phyloP scores from a whole-genome alignment of 92 coral and sea anemone species.

The Actinernus sp. region DNA sequence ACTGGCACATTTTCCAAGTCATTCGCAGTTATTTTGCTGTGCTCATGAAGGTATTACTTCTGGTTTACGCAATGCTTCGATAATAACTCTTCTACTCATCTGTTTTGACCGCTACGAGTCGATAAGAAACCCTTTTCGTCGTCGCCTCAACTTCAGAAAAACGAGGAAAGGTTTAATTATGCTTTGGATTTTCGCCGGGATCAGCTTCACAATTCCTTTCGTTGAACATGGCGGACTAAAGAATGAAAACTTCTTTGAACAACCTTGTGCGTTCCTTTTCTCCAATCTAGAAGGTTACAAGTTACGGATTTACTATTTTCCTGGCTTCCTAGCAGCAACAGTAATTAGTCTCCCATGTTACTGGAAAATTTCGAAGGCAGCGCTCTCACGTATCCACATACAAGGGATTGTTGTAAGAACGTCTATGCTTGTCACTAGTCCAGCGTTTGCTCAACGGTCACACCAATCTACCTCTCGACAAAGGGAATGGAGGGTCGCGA shows the following conservation, averaged over 20 bases:
- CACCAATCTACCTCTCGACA: slow-evolving; percentile 45
- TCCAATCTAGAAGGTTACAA: slow-evolving; percentile 28
- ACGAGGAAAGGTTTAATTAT: slow-evolving; percentile 51
- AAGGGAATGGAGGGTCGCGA: slow-evolving; percentile 83
- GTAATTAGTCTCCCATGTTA: slow-evolving; percentile 68
- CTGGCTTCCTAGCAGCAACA: slow-evolving; percentile 56
- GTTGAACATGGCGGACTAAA: slow-evolving; percentile 53
- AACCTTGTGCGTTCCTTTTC: slow-evolving; percentile 42
- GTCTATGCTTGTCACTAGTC: slow-evolving; percentile 60
- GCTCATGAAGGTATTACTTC: slow-evolving; percentile 84
- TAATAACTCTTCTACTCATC: slow-evolving; percentile 67
- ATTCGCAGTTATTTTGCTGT: slow-evolving; percentile 59
- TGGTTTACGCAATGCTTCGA: slow-evolving; percentile 77
- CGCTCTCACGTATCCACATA: slow-evolving; percentile 75
- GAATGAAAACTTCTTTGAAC: not conserved
- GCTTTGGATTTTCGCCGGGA: slow-evolving; percentile 47
- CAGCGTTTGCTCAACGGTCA: slow-evolving; percentile 20
- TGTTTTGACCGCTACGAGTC: slow-evolving; percentile 85
- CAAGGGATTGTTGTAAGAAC: slow-evolving; percentile 63
- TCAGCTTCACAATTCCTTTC: slow-evolving; percentile 59
- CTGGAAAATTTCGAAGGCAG: slow-evolving; percentile 81
- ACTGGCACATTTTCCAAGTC: slow-evolving; percentile 45
- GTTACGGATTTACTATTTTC: slow-evolving; percentile 71
- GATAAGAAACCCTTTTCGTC: slow-evolving; percentile 74
- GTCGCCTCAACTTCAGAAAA: slow-evolving; percentile 58